phyloP scores from a whole-genome alignment of 2,113 vertebrate species.

The Leptobrachium ailaonicum region DNA sequence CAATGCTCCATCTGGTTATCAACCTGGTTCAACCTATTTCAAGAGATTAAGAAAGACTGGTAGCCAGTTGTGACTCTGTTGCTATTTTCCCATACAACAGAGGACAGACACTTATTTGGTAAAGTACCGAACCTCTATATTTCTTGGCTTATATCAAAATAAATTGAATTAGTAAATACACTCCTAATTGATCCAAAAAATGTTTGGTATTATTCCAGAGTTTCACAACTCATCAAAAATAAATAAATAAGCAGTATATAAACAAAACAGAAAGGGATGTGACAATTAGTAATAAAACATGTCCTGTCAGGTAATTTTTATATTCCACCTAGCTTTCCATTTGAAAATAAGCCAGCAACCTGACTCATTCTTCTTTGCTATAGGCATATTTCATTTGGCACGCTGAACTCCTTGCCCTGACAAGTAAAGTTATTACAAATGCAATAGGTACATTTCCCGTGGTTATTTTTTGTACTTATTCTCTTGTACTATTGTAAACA shows the following conservation, averaged over 20 bases:
- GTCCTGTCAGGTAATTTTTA: slow-evolving; percentile 32
- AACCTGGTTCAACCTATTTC: no score
- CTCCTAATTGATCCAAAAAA: no score
- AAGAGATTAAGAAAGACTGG: no score
- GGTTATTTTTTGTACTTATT: slow-evolving; percentile 35
- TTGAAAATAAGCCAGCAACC: slow-evolving; percentile 24
- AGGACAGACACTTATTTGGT: no score
- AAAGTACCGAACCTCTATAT: no score
- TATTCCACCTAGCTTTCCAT: slow-evolving; percentile 24
- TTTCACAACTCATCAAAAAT: slow-evolving; percentile 29
- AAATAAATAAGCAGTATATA: slow-evolving; percentile 13
- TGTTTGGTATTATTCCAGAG: slow-evolving; percentile 11
- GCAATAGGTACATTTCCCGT: slow-evolving; percentile 44
- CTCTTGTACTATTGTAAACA: slow-evolving; percentile 20
- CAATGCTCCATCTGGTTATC: no score
- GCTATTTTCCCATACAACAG: no score
- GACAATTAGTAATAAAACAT: slow-evolving; percentile 43
- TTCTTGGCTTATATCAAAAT: no score
- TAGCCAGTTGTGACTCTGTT: no score
- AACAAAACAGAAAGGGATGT: slow-evolving; percentile 31
- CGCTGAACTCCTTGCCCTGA: slow-evolving; percentile 32
- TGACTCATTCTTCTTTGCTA: slow-evolving; percentile 40
- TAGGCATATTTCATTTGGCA: slow-evolving; percentile 44
- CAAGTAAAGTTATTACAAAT: slow-evolving; percentile 43
- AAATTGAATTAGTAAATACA: no score